Percentiles rank a stretch among this genome's conserved stretches.
These are phyloP conservation scores for Colostygia pectinataria DNA, from an alignment of 2,888 invertebrate genomes.

Conservation along the genomic window DNA sequence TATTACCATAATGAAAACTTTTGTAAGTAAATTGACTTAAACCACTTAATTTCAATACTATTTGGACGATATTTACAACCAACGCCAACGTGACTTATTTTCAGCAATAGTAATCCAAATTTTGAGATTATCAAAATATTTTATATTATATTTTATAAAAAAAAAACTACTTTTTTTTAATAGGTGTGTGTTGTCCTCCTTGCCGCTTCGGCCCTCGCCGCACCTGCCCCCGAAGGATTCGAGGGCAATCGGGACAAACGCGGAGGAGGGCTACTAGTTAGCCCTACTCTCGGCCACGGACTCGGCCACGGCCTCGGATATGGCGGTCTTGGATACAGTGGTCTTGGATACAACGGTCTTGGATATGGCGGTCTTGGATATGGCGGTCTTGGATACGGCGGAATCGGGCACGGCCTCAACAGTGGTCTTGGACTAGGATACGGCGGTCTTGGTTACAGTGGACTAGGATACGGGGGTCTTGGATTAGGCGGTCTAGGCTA, in stretches of 20 bases:
- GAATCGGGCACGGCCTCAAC: neutral
- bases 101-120: no score
- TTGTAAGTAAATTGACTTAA: neutral
- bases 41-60: no score
- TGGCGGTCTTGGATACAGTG: slow-evolving; percentile 1
- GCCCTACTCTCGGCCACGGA: neutral
- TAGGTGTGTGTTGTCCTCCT: slow-evolving; percentile 1
- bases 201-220: slow-evolving; percentile 1
- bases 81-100: no score
- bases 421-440: slow-evolving; percentile 1
- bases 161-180: neutral
- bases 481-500: slow-evolving; percentile 4
- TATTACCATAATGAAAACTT: slow-evolving; percentile 4
- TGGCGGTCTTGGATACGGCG: neutral
- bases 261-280: neutral
- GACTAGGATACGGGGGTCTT: slow-evolving; percentile 4
- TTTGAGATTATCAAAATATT: no score
- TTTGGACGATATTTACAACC: no score
- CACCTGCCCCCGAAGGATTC: neutral
- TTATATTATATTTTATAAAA: neutral
- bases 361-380: slow-evolving; percentile 6
- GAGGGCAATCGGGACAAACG: slow-evolving; percentile 1
- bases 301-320: neutral
- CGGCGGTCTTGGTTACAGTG: slow-evolving; percentile 1
- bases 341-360: neutral